Percentiles rank a stretch among this genome's conserved stretches.
Conservation (phyloP, 2,113 vertebrate genomes). For the Mesembrinibis cayennensis region DNA sequence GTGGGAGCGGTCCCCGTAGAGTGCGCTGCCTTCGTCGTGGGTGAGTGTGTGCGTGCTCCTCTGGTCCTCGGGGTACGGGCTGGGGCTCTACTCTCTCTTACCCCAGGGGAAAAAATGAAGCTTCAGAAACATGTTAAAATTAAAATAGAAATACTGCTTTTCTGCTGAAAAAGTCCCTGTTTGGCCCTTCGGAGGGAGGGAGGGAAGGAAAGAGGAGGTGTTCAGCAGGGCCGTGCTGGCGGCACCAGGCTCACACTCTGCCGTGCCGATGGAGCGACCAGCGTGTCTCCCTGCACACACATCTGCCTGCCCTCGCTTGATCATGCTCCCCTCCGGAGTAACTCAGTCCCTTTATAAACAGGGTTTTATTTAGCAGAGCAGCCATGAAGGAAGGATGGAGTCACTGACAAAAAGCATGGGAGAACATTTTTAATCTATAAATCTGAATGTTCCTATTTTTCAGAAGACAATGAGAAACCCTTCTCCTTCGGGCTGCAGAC, state of each 20-base stretch:
- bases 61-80: fast-evolving
- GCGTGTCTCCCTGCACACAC: neutral
- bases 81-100: neutral
- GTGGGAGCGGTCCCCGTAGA: conserved; percentile 73
- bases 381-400: neutral
- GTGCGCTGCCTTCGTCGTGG: conserved; percentile 73
- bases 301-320: fast-evolving
- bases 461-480: conserved; percentile 79
- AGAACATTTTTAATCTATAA: neutral
- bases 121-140: neutral
- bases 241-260: neutral
- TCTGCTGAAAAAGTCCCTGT: neutral
- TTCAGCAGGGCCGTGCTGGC: neutral
- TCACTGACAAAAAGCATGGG: neutral
- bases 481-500: conserved; percentile 86
- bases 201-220: too few relatives aligned
- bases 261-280: fast-evolving
- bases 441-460: conserved; percentile 13
- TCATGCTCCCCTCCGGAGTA: neutral
- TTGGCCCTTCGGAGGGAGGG: neutral
- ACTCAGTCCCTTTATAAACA: neutral
- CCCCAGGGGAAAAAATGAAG: neutral
- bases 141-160: neutral
- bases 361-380: neutral
- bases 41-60: conserved; percentile 55